These are phyloP conservation scores for Cyprinodon brontotheroides DNA, from an alignment of 2,113 vertebrate species.

Conservation along the genomic window DNA sequence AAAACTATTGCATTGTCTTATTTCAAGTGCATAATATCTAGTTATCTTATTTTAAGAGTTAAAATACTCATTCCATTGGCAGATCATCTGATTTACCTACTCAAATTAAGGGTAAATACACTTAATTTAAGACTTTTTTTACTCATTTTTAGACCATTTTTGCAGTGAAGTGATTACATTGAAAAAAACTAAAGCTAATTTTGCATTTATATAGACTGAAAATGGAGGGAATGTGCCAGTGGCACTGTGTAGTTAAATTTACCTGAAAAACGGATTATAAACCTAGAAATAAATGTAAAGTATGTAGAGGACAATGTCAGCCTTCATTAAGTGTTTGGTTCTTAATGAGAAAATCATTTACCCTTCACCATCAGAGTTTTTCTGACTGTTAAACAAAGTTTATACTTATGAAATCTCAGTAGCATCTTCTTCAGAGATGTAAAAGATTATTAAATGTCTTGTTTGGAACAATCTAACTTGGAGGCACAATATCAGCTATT, in stretches of 20 bases:
- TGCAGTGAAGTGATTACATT: neutral
- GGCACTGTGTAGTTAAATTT: neutral
- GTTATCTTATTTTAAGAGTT: no score
- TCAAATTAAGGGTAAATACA: no score
- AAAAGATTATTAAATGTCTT: neutral
- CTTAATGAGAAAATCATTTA: neutral
- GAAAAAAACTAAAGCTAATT: neutral
- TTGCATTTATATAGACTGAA: neutral
- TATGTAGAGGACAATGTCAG: neutral
- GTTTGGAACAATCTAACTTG: neutral
- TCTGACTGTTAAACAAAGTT: neutral
- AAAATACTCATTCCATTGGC: no score
- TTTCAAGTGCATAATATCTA: no score
- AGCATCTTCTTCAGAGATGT: neutral
- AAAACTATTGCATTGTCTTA: no score
- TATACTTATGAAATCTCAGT: no score
- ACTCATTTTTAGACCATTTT: no score
- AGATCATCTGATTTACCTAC: no score
- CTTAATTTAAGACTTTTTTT: no score
- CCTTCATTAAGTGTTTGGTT: neutral
- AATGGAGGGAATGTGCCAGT: neutral
- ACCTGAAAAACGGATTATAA: neutral
- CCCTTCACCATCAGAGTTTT: neutral
- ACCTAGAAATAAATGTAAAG: neutral
- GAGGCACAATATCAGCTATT: no score